Base-by-base conservation (phyloP, 2,113 vertebrate species). In the Engraulis encrasicolus region DNA sequence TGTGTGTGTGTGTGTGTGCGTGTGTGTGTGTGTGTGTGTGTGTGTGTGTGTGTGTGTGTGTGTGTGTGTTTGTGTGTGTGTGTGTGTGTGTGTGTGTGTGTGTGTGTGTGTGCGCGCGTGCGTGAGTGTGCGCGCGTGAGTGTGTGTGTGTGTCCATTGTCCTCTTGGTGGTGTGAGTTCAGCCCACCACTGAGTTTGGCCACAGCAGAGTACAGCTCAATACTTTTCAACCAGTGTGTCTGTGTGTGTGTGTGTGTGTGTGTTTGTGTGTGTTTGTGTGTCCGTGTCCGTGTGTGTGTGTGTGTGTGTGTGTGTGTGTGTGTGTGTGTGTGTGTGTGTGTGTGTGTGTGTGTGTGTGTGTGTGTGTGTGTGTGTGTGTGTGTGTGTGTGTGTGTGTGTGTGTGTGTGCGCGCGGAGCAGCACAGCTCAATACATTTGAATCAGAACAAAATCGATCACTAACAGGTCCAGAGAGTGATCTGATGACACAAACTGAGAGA, bases 231-330 rank as follows among this genome's bases (percentile, higher is more conserved):
- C n/a, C n/a, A n/a, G 1, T n/a, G 19, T 6, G 6, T 6, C 7
- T n/a, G 54, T 6, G 19, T n/a, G 54, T 6, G 20, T n/a, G 7
- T 6, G 54, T 9, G 54, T n/a, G 40, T 6, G 54, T 6, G 6
- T 58, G 5, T 58, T 9, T 23, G 19, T 58, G 18, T 19, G 19
- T 58, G 20, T 58, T 6, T 23, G 54, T 58, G 20, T 58, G 19
- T 58, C n/a, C n/a, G n/a, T n/a, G n/a, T n/a, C n/a, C 88, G 90
- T 89, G 80, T 89, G 86, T 84, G 90, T 83, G 86, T 91, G 81
- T 89, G 85, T 17, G 18, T 40, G 14, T 38, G 36, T 52, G 36
- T 18, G 31, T 81, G 31, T 19, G n/a, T 34, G 79, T 36, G 34
- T 52, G 54, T 71, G 37, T 78, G 78, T 83, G 71, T 20, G 82